These are phyloP conservation scores for Hyalella azteca DNA, from an alignment of 2,888 invertebrate species.

Conservation along the genomic window DNA sequence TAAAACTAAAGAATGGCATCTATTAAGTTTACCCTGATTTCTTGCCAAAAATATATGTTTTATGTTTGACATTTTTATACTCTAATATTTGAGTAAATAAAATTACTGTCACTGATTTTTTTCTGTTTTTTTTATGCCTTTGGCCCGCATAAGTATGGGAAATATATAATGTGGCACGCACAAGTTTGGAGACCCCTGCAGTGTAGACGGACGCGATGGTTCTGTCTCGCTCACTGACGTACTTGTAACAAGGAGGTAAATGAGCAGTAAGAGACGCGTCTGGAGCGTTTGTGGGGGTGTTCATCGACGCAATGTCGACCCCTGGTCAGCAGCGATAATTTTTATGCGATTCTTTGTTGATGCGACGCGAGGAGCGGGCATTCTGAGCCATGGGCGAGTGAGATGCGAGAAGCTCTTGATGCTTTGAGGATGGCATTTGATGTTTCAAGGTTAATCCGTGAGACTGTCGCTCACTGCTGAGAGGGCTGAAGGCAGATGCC, in stretches of 20 bases:
- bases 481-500: neutral
- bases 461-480: neutral
- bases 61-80: neutral
- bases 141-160: no score
- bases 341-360: neutral
- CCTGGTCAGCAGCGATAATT: neutral
- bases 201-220: no score
- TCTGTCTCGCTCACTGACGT: neutral
- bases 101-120: no score
- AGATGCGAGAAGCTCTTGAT: neutral
- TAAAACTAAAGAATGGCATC: no score
- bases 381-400: neutral
- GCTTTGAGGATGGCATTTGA: neutral
- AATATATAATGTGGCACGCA: no score
- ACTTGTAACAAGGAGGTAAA: constrained; percentile 23
- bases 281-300: neutral
- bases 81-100: no score
- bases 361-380: neutral
- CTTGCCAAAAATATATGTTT: neutral
- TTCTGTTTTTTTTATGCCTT: no score
- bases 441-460: neutral
- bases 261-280: constrained; percentile 23
- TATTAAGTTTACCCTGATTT: neutral
- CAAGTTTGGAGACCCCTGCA: no score
- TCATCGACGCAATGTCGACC: constrained; percentile 8